Percentiles rank a stretch among this genome's conserved stretches.
These are phyloP conservation scores for Teleiodes luculella DNA, from an alignment of 2,888 invertebrate genomes.

Conservation along the genomic window DNA sequence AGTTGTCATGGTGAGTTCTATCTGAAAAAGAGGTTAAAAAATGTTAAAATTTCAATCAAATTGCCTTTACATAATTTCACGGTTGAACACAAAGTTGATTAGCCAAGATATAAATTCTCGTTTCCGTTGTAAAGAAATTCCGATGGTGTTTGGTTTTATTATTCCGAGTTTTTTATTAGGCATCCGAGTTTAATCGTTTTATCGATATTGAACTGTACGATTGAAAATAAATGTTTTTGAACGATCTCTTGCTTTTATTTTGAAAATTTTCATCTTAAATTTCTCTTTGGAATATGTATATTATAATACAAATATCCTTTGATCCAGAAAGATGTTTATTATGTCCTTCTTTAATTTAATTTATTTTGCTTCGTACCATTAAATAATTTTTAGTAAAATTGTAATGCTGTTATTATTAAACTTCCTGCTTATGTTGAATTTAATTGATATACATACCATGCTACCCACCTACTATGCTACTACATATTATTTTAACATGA, in stretches of 20 bases:
- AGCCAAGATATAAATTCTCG: slow-evolving; percentile 11
- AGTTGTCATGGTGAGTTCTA: slow-evolving; percentile 21
- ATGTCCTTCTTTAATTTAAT: too few relatives aligned
- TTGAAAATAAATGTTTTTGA: background rate
- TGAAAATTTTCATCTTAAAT: too few relatives aligned
- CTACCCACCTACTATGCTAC: too few relatives aligned
- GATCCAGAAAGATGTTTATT: too few relatives aligned
- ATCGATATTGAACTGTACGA: background rate
- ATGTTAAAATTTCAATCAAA: slow-evolving; percentile 19
- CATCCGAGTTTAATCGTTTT: slow-evolving; percentile 11
- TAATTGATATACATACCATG: too few relatives aligned
- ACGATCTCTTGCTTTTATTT: background rate
- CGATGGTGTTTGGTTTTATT: slow-evolving; percentile 6
- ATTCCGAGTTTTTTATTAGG: slow-evolving; percentile 20
- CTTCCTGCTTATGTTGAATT: too few relatives aligned
- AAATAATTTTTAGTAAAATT: too few relatives aligned
- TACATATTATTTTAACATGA: too few relatives aligned
- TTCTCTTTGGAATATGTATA: too few relatives aligned
- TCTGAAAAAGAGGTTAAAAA: slow-evolving; percentile 11
- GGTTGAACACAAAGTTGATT: slow-evolving; percentile 23
- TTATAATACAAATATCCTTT: too few relatives aligned
- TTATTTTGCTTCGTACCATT: too few relatives aligned
- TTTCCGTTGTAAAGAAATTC: slow-evolving; percentile 13
- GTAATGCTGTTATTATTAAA: too few relatives aligned
- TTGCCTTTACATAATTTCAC: slow-evolving; percentile 33